Base-by-base conservation (phyloP, 2,797 vertebrate genomes). In the Microtus obscurus region DNA sequence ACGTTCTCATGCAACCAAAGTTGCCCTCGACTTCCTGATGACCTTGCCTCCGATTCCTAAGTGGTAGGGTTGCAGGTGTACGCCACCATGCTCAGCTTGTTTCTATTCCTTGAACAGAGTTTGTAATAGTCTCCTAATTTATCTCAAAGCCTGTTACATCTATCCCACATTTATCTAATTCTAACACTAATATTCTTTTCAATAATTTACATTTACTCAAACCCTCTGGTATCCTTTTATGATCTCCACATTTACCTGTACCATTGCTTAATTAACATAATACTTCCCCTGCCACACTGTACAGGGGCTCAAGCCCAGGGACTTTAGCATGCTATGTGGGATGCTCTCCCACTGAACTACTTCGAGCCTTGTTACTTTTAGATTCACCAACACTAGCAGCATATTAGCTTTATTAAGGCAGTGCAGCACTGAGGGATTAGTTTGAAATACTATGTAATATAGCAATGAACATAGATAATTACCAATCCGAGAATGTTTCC, bases 371-470 rank as follows among this genome's bases (percentile, higher is more conserved):
- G 74, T 74, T 63, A 80, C 2, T 61, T 73, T 85, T 79, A 87
- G 45, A 81, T 85, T 95, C 82, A 92, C 37, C 81, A 16, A 69
- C 25, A 12, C 37, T 94, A 79, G 86, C 71, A n/a, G 34, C 82
- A 91, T 14, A 16, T 53, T 21, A 90, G 11, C 48, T 21, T 90
- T 82, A 51, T 51, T 80, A 81, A 92, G 59, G 37, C 37, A 79
- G 40, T 25, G 4, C 27, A 90, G 90, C 59, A 95, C 37, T 59
- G 29, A 89, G 53, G 31, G 94, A 94, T n/a, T n/a, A 94, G 45
- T 96, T 34, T 87, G 25, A 85, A 61, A 8, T 48, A 79, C 34
- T 71, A 67, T 23, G 5, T 88, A 93, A 93, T 69, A 87, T 0
- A 86, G 90, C 80, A 93, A 83, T 45, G 79, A 48, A 25, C 45